A percentile compares a stretch with the other conserved stretches of the same genome.
Conservation (phyloP, 2,113 vertebrate genomes). For the Ariopsis seemanni region DNA sequence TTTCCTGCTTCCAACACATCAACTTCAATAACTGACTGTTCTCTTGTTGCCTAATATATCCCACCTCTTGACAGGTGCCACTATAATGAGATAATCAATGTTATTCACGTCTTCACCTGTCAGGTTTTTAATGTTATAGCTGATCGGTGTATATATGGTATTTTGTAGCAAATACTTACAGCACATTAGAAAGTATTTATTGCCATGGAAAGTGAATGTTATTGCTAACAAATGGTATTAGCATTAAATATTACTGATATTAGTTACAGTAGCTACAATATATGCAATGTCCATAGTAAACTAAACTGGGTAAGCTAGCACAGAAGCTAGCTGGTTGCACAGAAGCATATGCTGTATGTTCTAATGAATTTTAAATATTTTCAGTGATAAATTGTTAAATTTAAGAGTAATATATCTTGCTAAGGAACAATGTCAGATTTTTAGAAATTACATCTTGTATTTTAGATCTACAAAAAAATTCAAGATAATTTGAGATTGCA, state of each 20-base stretch:
- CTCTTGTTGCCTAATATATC: too few relatives aligned
- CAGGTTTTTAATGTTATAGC: too few relatives aligned
- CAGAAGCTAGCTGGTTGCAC: background rate
- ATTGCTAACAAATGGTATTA: background rate
- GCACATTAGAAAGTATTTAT: background rate
- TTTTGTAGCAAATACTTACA: background rate
- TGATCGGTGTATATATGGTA: background rate
- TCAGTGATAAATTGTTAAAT: background rate
- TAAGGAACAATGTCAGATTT: background rate
- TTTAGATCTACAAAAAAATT: too few relatives aligned
- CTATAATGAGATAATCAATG: too few relatives aligned
- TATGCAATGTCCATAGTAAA: background rate
- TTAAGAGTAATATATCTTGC: background rate
- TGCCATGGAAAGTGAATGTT: background rate
- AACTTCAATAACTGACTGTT: too few relatives aligned
- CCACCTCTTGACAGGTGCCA: too few relatives aligned
- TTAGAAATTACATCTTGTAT: background rate
- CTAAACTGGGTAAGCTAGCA: background rate
- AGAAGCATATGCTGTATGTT: background rate
- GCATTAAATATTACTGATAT: background rate
- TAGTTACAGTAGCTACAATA: background rate
- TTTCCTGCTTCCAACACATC: too few relatives aligned
- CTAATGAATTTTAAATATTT: background rate
- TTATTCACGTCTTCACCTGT: too few relatives aligned
- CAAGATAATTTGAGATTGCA: background rate